Evolutionary conservation across 2,797 vertebrate species (phyloP).

Genomic region (Pygocentrus nattereri): DNA sequence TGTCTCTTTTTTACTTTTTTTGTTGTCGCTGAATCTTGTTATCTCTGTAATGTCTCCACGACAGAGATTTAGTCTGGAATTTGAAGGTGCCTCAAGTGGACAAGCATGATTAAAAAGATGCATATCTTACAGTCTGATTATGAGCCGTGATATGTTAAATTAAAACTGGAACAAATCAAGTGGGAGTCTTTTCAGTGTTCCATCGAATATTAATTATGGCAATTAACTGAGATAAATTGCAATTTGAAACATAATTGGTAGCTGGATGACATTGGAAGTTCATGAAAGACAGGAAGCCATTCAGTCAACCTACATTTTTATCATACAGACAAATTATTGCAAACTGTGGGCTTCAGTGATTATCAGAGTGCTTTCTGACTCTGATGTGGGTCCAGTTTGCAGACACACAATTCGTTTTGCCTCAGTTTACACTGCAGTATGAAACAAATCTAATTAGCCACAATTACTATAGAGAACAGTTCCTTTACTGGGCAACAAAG

Average conservation of each 20-base stretch:
- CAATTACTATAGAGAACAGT: not conserved
- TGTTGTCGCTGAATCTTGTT: constrained; percentile 3
- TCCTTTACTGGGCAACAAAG: not conserved
- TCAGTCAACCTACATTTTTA: constrained; percentile 70
- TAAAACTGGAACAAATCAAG: constrained; percentile 82
- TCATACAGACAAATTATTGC: constrained; percentile 68
- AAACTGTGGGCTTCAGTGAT: constrained; percentile 68
- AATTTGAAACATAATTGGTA: constrained; percentile 81
- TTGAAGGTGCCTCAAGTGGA: constrained; percentile 59
- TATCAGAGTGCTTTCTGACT: constrained; percentile 55
- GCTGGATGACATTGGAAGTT: constrained; percentile 82
- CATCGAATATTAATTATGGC: constrained; percentile 84
- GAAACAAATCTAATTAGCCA: constrained; percentile 16
- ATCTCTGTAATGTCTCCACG: constrained; percentile 12
- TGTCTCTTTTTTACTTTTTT: constrained; percentile 10
- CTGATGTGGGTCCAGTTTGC: not conserved
- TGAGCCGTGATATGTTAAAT: constrained; percentile 83
- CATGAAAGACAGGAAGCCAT: constrained; percentile 67
- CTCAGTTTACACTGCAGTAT: not conserved
- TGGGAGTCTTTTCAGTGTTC: constrained; percentile 79
- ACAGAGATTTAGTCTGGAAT: constrained; percentile 43
- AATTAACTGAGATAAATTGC: constrained; percentile 85
- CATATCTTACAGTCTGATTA: constrained; percentile 73
- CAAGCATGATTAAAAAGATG: constrained; percentile 63
- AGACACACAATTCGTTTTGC: not conserved